Conservation (phyloP, 1,140 invertebrate genomes). For the Cyrtorhinus lividipennis region DNA sequence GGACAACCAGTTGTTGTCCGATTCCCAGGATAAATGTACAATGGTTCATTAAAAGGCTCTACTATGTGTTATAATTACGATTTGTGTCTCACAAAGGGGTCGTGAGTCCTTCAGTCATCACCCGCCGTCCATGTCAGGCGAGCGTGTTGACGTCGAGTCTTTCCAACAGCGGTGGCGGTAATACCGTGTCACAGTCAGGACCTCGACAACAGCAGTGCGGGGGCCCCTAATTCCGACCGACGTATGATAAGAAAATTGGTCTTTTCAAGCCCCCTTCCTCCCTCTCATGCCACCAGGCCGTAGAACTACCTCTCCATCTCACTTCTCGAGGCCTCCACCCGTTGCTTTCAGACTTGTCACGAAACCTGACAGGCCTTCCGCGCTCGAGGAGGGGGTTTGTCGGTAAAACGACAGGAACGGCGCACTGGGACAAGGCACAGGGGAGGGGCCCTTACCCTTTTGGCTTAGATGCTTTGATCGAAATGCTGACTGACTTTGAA, state of each 20-base stretch:
- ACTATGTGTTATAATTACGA: neutral
- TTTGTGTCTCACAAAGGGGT: neutral
- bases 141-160: conserved; percentile 5
- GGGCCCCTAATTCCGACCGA: conserved; percentile 7
- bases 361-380: conserved; percentile 1
- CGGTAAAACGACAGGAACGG: neutral
- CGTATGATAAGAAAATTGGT: conserved; percentile 10
- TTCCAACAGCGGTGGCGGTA: neutral
- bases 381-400: neutral
- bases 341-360: conserved; percentile 8
- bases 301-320: conserved; percentile 9
- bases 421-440: neutral
- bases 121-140: neutral
- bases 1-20: no score
- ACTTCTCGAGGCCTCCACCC: conserved; percentile 3
- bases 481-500: conserved; percentile 9
- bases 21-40: no score
- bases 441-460: neutral
- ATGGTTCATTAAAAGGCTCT: neutral
- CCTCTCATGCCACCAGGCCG: no score
- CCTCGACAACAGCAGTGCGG: conserved; percentile 1
- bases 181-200: conserved; percentile 6
- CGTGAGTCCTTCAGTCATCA: neutral
- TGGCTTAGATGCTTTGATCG: conserved; percentile 3
- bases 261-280: neutral